Conservation (phyloP, 2,113 vertebrate genomes). For the Platycercus adscitus region DNA sequence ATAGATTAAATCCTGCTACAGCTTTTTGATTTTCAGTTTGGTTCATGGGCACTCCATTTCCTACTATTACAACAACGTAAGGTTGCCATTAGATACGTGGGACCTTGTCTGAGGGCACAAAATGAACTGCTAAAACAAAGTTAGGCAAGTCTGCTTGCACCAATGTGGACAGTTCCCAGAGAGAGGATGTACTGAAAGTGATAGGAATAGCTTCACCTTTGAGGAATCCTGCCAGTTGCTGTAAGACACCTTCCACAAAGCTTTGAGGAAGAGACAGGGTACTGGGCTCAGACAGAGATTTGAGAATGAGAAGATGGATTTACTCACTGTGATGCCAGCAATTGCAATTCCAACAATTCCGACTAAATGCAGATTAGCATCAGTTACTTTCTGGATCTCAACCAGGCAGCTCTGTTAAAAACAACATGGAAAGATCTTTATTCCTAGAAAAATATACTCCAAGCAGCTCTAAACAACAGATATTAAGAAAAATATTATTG, state of each 20-base stretch:
- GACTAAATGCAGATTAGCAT: slow-evolving; percentile 87
- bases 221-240: neutral
- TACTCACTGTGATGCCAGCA: slow-evolving; percentile 93
- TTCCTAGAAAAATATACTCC: neutral
- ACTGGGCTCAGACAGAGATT: neutral
- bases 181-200: neutral
- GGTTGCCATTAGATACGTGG: neutral
- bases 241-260: neutral
- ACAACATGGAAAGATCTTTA: neutral
- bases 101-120: neutral
- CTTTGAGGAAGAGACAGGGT: neutral
- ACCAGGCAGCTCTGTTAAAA: slow-evolving; percentile 84
- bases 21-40: neutral
- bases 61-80: neutral
- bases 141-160: neutral
- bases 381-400: slow-evolving; percentile 86
- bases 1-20: neutral
- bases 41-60: neutral
- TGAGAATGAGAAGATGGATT: neutral
- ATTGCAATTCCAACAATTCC: slow-evolving; percentile 93
- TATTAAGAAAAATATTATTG: neutral
- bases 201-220: neutral
- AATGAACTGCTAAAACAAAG: neutral
- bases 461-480: neutral
- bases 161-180: neutral